Percentiles rank a stretch among this genome's conserved stretches.
Conservation (phyloP, 2,797 vertebrate species). For the Takifugu ocellatus region DNA sequence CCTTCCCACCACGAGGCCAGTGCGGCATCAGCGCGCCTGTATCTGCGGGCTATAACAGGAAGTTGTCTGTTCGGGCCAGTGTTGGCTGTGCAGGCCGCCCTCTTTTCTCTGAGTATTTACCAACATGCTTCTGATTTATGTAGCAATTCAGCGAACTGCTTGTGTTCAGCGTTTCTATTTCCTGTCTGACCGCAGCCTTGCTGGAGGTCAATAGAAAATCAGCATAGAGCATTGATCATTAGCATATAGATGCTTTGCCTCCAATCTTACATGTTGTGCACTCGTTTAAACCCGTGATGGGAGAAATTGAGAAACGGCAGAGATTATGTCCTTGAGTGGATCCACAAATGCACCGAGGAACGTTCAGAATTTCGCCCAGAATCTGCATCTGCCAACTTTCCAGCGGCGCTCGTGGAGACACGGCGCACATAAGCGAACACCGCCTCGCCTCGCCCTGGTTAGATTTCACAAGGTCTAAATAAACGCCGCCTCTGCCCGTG, state of each 20-base stretch:
- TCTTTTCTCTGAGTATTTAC: conserved; percentile 34
- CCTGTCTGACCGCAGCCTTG: conserved; percentile 49
- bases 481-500: conserved; percentile 45
- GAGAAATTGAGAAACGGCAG: conserved; percentile 22
- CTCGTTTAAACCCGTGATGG: conserved; percentile 16
- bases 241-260: conserved; percentile 74
- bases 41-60: conserved; percentile 21
- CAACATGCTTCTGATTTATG: conserved; percentile 62
- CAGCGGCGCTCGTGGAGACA: conserved; percentile 42
- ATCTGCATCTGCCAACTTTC: conserved; percentile 27
- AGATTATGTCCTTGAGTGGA: conserved; percentile 10
- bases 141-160: conserved; percentile 60
- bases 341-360: conserved; percentile 15
- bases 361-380: conserved; percentile 12
- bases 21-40: background rate
- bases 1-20: background rate
- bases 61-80: conserved; percentile 7
- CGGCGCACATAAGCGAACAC: conserved; percentile 46
- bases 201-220: conserved; percentile 72
- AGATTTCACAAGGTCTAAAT: conserved; percentile 56
- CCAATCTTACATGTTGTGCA: conserved; percentile 25
- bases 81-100: conserved; percentile 23
- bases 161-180: conserved; percentile 58
- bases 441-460: conserved; percentile 37
- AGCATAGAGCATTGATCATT: conserved; percentile 65